Evolutionary conservation across 2,113 vertebrate genomes (phyloP), one percentile per base, ranked within the genome.

Genomic region (Oxyura jamaicensis): DNA sequence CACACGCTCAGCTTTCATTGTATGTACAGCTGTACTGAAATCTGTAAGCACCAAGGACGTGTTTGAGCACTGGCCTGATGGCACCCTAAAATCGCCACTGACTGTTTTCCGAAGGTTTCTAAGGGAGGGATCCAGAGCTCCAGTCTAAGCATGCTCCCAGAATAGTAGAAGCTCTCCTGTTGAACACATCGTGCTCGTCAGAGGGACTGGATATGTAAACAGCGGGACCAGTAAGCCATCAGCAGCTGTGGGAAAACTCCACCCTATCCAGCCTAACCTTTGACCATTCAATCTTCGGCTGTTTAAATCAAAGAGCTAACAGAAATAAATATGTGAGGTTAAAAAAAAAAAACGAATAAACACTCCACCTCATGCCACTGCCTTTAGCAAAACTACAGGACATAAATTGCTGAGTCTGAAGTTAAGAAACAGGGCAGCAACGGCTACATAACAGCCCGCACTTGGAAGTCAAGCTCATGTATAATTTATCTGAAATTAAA

Each of bases 241-340:
- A 83, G 83, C 85, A 75, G 72, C 48, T 96, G 85, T 96, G 95
- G 94, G 94, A 97, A 96, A 97, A 95, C 95, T 97, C 95, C 90
- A 88, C 92, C 90, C 94, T 83, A 65, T 74, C 74, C 92, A 93
- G 33, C 35, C 79, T 60, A 93, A 95, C 85, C 91, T 95, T 3
- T 83, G 83, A 91, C 93, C 65, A 33, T 48, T 74, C 83, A 39
- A 53, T 91, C 72, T 93, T 95, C 86, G 94, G 93, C 60, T 94
- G 85, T 86, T 93, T 91, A 95, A 91, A 96, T 94, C 95, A 95
- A 90, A 96, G 59, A 83, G 39, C 91, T 90, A 90, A 81, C 52
- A 91, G 90, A 96, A 96, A 95, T 88, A 95, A 96, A 75, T 88
- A 85, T 9, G 42, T 52, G 42, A 35, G 22, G 82, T 85, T 76